Conservation (phyloP, 2,797 vertebrate genomes). For the Halcyon leucocephala region DNA sequence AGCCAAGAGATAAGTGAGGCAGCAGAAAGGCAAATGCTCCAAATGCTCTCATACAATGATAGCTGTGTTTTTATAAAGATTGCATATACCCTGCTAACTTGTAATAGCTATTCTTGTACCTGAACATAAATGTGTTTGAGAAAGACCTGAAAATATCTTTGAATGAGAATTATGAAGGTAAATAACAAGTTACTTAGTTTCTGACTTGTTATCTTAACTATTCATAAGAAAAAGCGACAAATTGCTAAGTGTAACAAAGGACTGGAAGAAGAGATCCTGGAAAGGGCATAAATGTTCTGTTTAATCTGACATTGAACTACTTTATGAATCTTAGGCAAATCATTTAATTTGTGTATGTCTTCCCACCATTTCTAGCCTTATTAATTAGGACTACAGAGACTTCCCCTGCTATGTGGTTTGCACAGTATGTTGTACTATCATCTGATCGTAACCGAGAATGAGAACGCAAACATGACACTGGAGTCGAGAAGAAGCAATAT, state of each 20-base stretch:
- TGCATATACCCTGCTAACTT: slow-evolving; percentile 44
- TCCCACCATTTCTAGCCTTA: not conserved
- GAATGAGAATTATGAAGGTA: slow-evolving; percentile 36
- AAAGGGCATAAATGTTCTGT: not conserved
- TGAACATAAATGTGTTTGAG: slow-evolving; percentile 27
- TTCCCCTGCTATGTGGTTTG: not conserved
- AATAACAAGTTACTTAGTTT: slow-evolving; percentile 19
- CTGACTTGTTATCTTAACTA: slow-evolving; percentile 43
- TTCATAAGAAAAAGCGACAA: slow-evolving; percentile 30
- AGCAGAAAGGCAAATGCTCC: slow-evolving; percentile 42
- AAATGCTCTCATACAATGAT: not conserved
- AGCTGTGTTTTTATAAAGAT: slow-evolving; percentile 43
- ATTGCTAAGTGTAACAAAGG: slow-evolving; percentile 10
- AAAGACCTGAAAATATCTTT: slow-evolving; percentile 43
- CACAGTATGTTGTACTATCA: not conserved
- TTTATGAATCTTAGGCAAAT: not conserved
- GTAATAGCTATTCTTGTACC: slow-evolving; percentile 47
- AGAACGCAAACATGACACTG: not conserved
- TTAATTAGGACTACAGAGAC: not conserved
- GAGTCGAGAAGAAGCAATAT: not conserved
- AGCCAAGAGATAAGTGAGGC: slow-evolving; percentile 44
- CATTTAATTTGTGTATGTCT: not conserved
- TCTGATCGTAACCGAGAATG: not conserved
- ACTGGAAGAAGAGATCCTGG: not conserved
- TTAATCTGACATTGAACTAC: not conserved